phyloP scores from a whole-genome alignment of 1,140 invertebrate genomes.

The Trichoplusia ni region DNA sequence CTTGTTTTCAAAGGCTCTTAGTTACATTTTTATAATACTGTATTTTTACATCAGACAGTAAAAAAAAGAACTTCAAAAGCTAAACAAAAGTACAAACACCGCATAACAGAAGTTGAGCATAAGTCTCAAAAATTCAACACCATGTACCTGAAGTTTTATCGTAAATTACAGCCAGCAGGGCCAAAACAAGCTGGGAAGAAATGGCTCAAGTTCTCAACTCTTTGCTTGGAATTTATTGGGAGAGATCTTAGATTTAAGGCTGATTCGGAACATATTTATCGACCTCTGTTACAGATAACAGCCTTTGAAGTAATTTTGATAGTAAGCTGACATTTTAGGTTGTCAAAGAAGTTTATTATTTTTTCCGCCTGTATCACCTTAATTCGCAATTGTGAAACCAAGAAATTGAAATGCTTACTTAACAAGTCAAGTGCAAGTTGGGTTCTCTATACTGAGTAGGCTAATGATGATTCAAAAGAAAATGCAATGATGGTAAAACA shows the following conservation, averaged over 20 bases:
- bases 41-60: no score
- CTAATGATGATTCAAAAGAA: no score
- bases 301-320: not conserved
- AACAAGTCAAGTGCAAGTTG: no score
- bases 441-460: no score
- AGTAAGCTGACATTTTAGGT: no score
- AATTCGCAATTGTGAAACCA: no score
- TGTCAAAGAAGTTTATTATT: no score
- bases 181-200: conserved; percentile 9
- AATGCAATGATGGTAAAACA: no score
- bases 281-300: not conserved
- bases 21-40: no score
- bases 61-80: not conserved
- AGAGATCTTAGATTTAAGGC: conserved; percentile 7
- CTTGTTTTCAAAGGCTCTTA: no score
- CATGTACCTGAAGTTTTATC: not conserved
- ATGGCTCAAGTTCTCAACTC: conserved; percentile 12
- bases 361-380: no score
- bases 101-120: not conserved
- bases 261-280: conserved; percentile 5
- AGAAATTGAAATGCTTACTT: no score
- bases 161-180: not conserved
- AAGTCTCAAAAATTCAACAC: conserved; percentile 1
- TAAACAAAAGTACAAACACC: not conserved
- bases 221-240: conserved; percentile 12